A percentile compares a stretch with the other conserved stretches of the same genome.
Evolutionary conservation across 2,888 invertebrate genomes (phyloP).

Genomic region (Mantis religiosa): DNA sequence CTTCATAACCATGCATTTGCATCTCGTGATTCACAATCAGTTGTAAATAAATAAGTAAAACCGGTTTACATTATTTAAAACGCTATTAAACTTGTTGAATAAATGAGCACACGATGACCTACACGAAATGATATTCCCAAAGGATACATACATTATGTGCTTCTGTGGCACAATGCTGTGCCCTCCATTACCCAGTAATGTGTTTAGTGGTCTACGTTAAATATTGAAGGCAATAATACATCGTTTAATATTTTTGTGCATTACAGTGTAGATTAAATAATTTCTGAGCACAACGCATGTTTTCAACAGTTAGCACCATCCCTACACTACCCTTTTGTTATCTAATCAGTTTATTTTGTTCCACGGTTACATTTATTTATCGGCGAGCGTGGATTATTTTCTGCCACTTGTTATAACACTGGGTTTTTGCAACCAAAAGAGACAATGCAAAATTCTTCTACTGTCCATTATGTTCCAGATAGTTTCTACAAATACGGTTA

Average conservation of each 20-base stretch:
- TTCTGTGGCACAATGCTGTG: not conserved
- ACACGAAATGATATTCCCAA: not conserved
- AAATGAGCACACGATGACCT: not conserved
- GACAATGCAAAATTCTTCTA: too few relatives aligned
- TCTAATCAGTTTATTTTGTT: too few relatives aligned
- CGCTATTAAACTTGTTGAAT: not conserved
- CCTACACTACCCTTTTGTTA: too few relatives aligned
- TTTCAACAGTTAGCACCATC: not conserved
- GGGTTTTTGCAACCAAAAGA: too few relatives aligned
- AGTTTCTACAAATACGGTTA: too few relatives aligned
- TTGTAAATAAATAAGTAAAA: not conserved
- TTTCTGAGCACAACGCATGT: not conserved
- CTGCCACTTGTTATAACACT: too few relatives aligned
- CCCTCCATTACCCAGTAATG: not conserved
- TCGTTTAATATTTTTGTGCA: not conserved
- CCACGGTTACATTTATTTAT: too few relatives aligned
- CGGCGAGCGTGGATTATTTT: too few relatives aligned
- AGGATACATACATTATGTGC: not conserved
- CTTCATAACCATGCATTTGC: not conserved
- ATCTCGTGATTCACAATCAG: not conserved
- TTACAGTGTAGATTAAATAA: not conserved
- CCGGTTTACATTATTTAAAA: not conserved
- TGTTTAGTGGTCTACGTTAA: not conserved
- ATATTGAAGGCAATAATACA: not conserved
- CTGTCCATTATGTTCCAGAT: too few relatives aligned